Base-by-base conservation (phyloP, 2,113 vertebrate species). In the Tachysurus vachellii region DNA sequence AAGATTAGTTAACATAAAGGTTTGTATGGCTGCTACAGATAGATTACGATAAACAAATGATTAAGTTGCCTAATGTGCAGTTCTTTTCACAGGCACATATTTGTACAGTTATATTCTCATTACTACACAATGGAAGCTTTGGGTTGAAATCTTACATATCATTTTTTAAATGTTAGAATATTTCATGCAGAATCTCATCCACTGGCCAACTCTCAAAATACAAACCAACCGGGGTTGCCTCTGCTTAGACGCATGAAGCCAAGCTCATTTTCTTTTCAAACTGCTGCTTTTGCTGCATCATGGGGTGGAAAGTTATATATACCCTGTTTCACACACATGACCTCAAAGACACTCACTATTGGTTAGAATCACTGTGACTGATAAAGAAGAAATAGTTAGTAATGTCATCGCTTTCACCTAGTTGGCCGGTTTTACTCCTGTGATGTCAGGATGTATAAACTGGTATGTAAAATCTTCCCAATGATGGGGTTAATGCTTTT, bases 41-140 rank as follows among this genome's bases (percentile, higher is more conserved):
- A 66, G 42, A 19, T 13, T 36, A 70, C 13, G 31, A 66, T 83
- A 19, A 71, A 42, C 47, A 71, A 36, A 19, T 56, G 0, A 54
- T 53, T 75, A 77, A 50, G 5, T n/a, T 75, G 44, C 23, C 71
- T 75, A 47, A 44, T 23, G 42, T 47, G 42, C 42, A 75, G 42
- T 11, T 75, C 36, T 71, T 71, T 75, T 23, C 23, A 53, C 73
- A 76, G 23, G 23, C 44, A 73, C 36, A 28, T 56, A 21, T 56
- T 80, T 80, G n/a, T 56, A 31, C 11, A 54, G 44, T 54, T 59
- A 59, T 17, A 76, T 75, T 59, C 5, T 84, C 82, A 71, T 73
- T 73, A n/a, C 5, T 57, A 16, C 14, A 26, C 5, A 56, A 71
- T 13, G 8, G 21, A 61, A 26, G 53, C 19, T 28, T 26, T 82